Evolutionary conservation across 2,797 vertebrate species (phyloP), one percentile per base, ranked within the genome.

Genomic region (Tamandua tetradactyla): DNA sequence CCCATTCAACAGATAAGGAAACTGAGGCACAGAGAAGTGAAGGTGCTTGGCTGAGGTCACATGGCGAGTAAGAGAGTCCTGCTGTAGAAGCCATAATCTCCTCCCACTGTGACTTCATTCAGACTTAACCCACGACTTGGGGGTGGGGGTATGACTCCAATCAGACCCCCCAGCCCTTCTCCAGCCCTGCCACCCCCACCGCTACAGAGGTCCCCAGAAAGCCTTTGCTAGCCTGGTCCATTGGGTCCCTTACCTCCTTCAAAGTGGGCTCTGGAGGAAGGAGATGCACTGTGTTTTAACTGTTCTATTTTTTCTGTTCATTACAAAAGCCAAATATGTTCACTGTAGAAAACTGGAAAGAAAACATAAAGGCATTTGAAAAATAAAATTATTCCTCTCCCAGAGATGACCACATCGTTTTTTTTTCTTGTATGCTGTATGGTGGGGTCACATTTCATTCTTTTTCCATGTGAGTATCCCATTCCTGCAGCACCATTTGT

Each of bases 361-460:
- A 35, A 95, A 95, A 82, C 18, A 35, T 27, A 87, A 84, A 78
- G 42, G 23, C 75, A 92, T 92, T 71, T 79, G 76, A 62, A 68
- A 93, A 94, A 93, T 61, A 75, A 89, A 72, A 86, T 52, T 7
- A 84, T 79, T 86, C 55, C n/a, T 91, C 22, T 79, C 89, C 52
- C 47, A 55, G 75, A 49, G 40, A 76, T 42, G 22, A 75, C 27
- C 47, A 55, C 20, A 79, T 40, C 44, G 84, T 69, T 55, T 83
- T 61, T 66, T 25, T 23, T n/a, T n/a, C n/a, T n/a, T n/a, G n/a
- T n/a, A n/a, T n/a, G n/a, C n/a, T n/a, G n/a, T n/a, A n/a, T n/a
- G n/a, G n/a, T n/a, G n/a, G n/a, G n/a, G n/a, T n/a, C n/a, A n/a
- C n/a, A n/a, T n/a, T n/a, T n/a, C n/a, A n/a, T n/a, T n/a, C n/a